Evolutionary conservation across 2,888 invertebrate species (phyloP).

Genomic region (Hyposoter dolosus): DNA sequence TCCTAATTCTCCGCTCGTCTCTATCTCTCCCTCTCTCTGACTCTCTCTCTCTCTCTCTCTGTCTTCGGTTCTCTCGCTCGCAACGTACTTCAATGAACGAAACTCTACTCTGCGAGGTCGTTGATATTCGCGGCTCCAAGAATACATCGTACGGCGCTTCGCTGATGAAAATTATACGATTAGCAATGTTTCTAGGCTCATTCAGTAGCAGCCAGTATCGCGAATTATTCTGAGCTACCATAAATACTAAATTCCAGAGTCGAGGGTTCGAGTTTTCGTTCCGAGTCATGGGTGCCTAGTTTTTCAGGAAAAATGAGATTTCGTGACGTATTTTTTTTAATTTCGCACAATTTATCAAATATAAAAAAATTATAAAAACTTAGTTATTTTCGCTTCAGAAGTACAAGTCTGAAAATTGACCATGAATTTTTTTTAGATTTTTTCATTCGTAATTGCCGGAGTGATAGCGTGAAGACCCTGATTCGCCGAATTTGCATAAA

Average conservation of each 20-base stretch:
- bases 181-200: slow-evolving; percentile 1
- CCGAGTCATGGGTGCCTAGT: not conserved
- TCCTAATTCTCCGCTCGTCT: not conserved
- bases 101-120: slow-evolving; percentile 1
- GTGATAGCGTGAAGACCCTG: no score
- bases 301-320: not conserved
- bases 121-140: slow-evolving; percentile 19
- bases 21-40: slow-evolving; percentile 8
- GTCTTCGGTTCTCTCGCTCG: not conserved
- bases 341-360: no score
- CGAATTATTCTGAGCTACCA: not conserved
- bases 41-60: not conserved
- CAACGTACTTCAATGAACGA: slow-evolving; percentile 41
- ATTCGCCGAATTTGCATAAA: no score
- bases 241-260: not conserved
- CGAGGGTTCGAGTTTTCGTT: not conserved
- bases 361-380: no score
- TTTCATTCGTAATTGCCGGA: not conserved
- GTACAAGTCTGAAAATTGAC: no score
- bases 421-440: not conserved
- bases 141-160: not conserved
- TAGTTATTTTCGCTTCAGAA: no score
- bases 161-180: slow-evolving; percentile 9
- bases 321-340: no score
- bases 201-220: not conserved